Base-by-base conservation (phyloP, 1,140 invertebrate species). In the Cydia pomonella region DNA sequence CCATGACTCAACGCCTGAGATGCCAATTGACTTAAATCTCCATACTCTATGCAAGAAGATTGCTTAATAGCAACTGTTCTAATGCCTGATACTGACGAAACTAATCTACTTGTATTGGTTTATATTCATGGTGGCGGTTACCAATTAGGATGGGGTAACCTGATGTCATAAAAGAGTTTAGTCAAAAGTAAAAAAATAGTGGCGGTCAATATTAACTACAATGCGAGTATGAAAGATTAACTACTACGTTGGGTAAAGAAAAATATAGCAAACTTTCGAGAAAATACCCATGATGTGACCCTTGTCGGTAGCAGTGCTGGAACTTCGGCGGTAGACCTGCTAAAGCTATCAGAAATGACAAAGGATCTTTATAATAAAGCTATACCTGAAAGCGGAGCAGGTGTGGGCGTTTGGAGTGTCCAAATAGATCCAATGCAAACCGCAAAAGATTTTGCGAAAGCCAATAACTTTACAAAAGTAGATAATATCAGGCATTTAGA, bases 201-300 rank as follows among this genome's bases (percentile, higher is more conserved):
- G 1, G 62, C 62, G n/a, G 77, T 84, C 0, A 82, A 59, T 21
- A 84, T 86, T 73, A 85, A 86, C 72, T 87, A 84, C 4, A 87
- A 87, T 62, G 84, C 84, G 16, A 84, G 82, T 25, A 76, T 87
- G 80, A 87, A 87, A 76, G 86, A 88, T 44, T 82, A 84, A 76
- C 50, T 83, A 13, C 75, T 88, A 0, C 77, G 79, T 3, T 88
- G 85, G 85, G 80, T 88, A 0, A 73, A 86, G 23, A 27, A 76
- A 16, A 86, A 88, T 66, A 87, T 86, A 29, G 81, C 71, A 2
- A 75, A 44, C 4, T 87, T 84, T 74, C 82, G 84, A 21, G 86
- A 84, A n/a, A 83, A 88, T 72, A 85, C 86, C 3, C 53, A 82
- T 50, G 78, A 86, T 53, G 77, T 86, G 0, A 85, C 84, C 1